These are phyloP conservation scores for Medauroidea extradentata DNA, from an alignment of 1,140 invertebrate species.

Conservation along the genomic window DNA sequence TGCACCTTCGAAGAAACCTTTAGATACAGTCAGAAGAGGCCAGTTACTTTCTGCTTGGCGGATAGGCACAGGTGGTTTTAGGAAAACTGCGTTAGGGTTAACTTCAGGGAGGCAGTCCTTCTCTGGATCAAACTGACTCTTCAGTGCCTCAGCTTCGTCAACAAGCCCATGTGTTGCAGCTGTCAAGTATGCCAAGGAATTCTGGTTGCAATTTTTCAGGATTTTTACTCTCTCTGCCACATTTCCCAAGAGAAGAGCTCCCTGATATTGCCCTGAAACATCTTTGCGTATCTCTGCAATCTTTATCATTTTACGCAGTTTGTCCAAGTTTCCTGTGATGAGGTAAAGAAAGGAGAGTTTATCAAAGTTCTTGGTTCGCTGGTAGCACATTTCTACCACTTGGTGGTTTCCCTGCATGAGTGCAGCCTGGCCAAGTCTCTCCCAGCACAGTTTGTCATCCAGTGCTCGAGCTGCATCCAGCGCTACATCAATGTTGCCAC, in stretches of 20 bases:
- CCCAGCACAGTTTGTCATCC: slow-evolving; percentile 95
- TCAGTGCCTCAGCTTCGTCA: slow-evolving; percentile 74
- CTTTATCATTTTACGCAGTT: slow-evolving; percentile 98
- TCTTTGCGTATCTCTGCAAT: slow-evolving; percentile 97
- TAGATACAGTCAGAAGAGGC: slow-evolving; percentile 88
- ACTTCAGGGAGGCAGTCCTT: slow-evolving; percentile 67
- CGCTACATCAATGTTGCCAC: slow-evolving; percentile 96
- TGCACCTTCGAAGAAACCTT: slow-evolving; percentile 70
- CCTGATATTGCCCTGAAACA: slow-evolving; percentile 94
- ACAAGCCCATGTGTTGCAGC: slow-evolving; percentile 89
- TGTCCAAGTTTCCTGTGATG: slow-evolving; percentile 97
- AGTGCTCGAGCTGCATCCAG: slow-evolving; percentile 89
- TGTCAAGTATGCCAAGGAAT: slow-evolving; percentile 86
- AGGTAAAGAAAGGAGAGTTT: slow-evolving; percentile 97
- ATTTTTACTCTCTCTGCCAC: slow-evolving; percentile 86
- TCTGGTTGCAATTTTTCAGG: slow-evolving; percentile 67
- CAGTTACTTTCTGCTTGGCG: slow-evolving; percentile 88
- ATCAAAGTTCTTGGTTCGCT: slow-evolving; percentile 98
- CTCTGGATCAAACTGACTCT: slow-evolving; percentile 59
- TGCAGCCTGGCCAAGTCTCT: slow-evolving; percentile 92
- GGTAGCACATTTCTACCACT: slow-evolving; percentile 98
- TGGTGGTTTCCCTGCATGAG: slow-evolving; percentile 93
- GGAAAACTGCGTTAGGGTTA: slow-evolving; percentile 69
- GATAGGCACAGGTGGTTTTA: slow-evolving; percentile 85
- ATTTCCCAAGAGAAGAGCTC: slow-evolving; percentile 88